phyloP scores from a whole-genome alignment of 2,113 vertebrate species.

The Anhinga anhinga region DNA sequence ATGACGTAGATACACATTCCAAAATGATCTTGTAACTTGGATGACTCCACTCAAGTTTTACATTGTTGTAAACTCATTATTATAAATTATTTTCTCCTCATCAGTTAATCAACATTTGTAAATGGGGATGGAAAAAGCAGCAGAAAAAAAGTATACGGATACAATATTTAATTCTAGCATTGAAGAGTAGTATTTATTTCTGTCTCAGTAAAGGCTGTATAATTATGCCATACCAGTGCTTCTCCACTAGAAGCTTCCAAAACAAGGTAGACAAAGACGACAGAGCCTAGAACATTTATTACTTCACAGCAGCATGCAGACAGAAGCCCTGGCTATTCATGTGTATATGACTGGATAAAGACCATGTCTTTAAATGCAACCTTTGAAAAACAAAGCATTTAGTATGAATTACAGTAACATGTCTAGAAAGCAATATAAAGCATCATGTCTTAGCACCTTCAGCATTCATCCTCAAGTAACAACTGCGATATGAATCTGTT shows the following conservation, averaged over 20 bases:
- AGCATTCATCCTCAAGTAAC: neutral
- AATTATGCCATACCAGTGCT: neutral
- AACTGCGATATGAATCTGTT: neutral
- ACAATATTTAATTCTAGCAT: neutral
- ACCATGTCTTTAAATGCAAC: neutral
- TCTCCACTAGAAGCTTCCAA: neutral
- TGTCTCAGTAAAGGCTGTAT: neutral
- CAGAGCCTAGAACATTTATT: neutral
- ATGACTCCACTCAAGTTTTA: neutral
- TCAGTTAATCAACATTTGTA: neutral
- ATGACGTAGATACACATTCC: neutral
- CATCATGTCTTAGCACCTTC: neutral
- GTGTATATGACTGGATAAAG: neutral
- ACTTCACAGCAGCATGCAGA: neutral
- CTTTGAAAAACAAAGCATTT: neutral
- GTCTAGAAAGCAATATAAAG: neutral
- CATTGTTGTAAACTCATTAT: neutral
- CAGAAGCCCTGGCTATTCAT: neutral
- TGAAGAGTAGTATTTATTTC: neutral
- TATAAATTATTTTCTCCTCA: neutral
- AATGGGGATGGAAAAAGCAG: neutral
- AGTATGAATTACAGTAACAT: neutral
- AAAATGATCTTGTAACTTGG: constrained; percentile 14
- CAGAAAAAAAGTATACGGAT: neutral
- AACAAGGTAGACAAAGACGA: neutral